These are phyloP conservation scores for Archips crataeganus DNA, from an alignment of 2,888 invertebrate genomes.

Conservation along the genomic window DNA sequence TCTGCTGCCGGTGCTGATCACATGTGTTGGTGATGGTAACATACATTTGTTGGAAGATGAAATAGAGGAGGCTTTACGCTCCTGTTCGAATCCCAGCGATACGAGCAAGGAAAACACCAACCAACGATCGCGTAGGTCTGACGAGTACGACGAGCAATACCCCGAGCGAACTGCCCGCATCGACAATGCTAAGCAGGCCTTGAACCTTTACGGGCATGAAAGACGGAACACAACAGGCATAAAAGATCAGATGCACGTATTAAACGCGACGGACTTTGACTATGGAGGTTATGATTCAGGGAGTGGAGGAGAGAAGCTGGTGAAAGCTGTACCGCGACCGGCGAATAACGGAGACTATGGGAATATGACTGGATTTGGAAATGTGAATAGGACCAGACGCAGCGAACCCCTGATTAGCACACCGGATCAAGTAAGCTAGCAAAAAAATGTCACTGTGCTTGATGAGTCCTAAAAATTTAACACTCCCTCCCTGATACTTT, in stretches of 20 bases:
- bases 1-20: conserved; percentile 58
- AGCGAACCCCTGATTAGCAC: conserved; percentile 65
- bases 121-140: conserved; percentile 56
- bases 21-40: conserved; percentile 71
- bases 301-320: conserved; percentile 56
- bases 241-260: conserved; percentile 59
- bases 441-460: neutral
- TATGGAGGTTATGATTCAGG: conserved; percentile 59
- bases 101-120: conserved; percentile 45
- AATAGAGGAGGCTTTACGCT: conserved; percentile 66
- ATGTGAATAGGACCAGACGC: conserved; percentile 58
- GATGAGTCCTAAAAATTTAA: too few relatives aligned
- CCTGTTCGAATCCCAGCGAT: conserved; percentile 56
- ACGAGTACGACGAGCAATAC: conserved; percentile 48
- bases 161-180: conserved; percentile 53
- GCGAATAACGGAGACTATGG: conserved; percentile 46
- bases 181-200: conserved; percentile 57
- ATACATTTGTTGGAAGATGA: conserved; percentile 76
- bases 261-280: conserved; percentile 66
- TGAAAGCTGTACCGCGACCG: conserved; percentile 55
- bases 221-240: conserved; percentile 60
- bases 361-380: conserved; percentile 41
- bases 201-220: conserved; percentile 66
- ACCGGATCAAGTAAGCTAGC: conserved; percentile 65
- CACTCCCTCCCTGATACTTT: too few relatives aligned